Evolutionary conservation across 2,113 vertebrate species (phyloP).

Genomic region (Kryptolebias marmoratus): DNA sequence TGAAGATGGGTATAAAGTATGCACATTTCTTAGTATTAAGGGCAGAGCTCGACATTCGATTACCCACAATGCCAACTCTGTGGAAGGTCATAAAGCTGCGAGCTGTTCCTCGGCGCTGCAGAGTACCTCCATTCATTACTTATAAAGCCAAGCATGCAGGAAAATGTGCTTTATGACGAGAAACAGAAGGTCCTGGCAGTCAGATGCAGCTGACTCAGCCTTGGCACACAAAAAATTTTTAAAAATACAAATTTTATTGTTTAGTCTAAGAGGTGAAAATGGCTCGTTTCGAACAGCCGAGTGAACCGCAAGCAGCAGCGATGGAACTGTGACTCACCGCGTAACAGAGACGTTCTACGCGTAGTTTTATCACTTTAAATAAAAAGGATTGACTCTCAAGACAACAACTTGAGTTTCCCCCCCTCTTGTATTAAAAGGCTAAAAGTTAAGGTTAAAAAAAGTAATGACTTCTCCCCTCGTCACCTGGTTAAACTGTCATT

Average conservation of each 20-base stretch:
- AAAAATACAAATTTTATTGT: constrained; percentile 12
- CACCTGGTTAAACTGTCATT: not conserved
- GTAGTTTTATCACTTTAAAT: not conserved
- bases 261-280: constrained; percentile 15
- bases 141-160: constrained; percentile 6
- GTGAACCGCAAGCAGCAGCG: not conserved
- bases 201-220: constrained; percentile 11
- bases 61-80: constrained; percentile 16
- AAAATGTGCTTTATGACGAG: constrained; percentile 24
- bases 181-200: constrained; percentile 20
- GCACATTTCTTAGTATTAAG: constrained; percentile 13
- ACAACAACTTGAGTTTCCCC: too few relatives aligned
- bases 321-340: not conserved
- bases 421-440: not conserved
- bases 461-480: not conserved
- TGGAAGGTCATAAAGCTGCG: not conserved
- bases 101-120: constrained; percentile 27
- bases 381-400: not conserved
- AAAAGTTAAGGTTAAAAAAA: not conserved
- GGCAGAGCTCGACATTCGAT: constrained; percentile 16
- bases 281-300: not conserved
- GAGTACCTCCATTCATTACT: constrained; percentile 10
- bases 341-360: not conserved
- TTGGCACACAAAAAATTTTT: not conserved
- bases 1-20: constrained; percentile 39